Conservation (phyloP, 2,888 invertebrate genomes). For the Lacanobia wlatinum region DNA sequence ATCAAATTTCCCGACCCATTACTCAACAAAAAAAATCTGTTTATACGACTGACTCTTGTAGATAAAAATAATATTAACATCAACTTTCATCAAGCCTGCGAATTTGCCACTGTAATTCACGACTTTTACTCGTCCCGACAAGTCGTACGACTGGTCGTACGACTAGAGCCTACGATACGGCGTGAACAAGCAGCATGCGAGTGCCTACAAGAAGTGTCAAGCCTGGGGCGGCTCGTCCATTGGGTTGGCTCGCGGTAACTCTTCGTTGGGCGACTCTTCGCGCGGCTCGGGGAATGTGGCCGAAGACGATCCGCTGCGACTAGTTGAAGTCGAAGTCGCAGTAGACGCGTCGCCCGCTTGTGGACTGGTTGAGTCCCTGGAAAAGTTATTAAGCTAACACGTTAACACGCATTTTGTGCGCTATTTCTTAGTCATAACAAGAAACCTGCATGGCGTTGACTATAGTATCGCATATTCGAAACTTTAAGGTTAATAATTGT, state of each 20-base stretch:
- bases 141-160: conserved; percentile 21
- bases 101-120: neutral
- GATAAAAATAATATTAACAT: conserved; percentile 23
- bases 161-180: neutral
- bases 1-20: neutral
- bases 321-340: conserved; percentile 71
- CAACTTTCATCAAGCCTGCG: conserved; percentile 15
- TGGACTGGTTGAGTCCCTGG: conserved; percentile 73
- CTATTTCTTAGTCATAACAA: no score
- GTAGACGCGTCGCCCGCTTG: conserved; percentile 75
- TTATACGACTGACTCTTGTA: conserved; percentile 1
- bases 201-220: conserved; percentile 72
- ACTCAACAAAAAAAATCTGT: neutral
- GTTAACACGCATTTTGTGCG: neutral
- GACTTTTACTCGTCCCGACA: neutral
- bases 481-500: no score
- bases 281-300: conserved; percentile 57
- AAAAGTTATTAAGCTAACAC: neutral
- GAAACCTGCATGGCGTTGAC: no score
- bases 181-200: neutral
- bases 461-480: no score
- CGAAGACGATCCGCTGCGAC: conserved; percentile 72
- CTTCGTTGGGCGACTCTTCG: conserved; percentile 65
- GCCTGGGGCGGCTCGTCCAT: conserved; percentile 89
- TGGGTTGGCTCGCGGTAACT: conserved; percentile 85